Evolutionary conservation across 23 tunicate species (phyloP), one percentile per base, ranked within the genome.

Genomic region (Styela clava): DNA sequence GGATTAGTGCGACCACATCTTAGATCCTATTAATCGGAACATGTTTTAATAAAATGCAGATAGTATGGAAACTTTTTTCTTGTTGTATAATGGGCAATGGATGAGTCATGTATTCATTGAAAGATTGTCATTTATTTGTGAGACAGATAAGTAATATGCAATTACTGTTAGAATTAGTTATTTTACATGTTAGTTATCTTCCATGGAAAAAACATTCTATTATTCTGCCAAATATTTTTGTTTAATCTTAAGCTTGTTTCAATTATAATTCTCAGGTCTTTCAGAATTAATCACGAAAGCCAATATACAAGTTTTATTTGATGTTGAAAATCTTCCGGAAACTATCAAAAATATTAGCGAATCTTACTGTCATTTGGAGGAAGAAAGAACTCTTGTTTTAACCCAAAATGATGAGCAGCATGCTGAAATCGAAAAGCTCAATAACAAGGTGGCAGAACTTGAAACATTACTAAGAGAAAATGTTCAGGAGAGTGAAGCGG

Each of bases 191-290:
- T n/a, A n/a, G n/a, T n/a, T n/a, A n/a, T n/a, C n/a, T n/a, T n/a
- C n/a, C n/a, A n/a, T n/a, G n/a, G n/a, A n/a, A n/a, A n/a, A n/a
- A n/a, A n/a, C n/a, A n/a, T n/a, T n/a, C n/a, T n/a, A n/a, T n/a
- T n/a, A n/a, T n/a, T n/a, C n/a, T n/a, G n/a, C n/a, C n/a, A n/a
- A n/a, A n/a, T n/a, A n/a, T n/a, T n/a, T n/a, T n/a, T n/a, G n/a
- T n/a, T n/a, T n/a, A n/a, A n/a, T n/a, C n/a, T n/a, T n/a, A n/a
- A n/a, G n/a, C n/a, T n/a, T n/a, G n/a, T n/a, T n/a, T n/a, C n/a
- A n/a, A n/a, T n/a, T n/a, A n/a, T n/a, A n/a, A n/a, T 67, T 27
- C 24, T 25, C 71, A 67, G 71, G 71, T 67, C 32, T 67, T 67
- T 29, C 30, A 18, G 71, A 67, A 67, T 22, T 67, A 18, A 1